Evolutionary conservation across 2,888 invertebrate species (phyloP), one percentile per base, ranked within the genome.

Genomic region (Eilema caniola): DNA sequence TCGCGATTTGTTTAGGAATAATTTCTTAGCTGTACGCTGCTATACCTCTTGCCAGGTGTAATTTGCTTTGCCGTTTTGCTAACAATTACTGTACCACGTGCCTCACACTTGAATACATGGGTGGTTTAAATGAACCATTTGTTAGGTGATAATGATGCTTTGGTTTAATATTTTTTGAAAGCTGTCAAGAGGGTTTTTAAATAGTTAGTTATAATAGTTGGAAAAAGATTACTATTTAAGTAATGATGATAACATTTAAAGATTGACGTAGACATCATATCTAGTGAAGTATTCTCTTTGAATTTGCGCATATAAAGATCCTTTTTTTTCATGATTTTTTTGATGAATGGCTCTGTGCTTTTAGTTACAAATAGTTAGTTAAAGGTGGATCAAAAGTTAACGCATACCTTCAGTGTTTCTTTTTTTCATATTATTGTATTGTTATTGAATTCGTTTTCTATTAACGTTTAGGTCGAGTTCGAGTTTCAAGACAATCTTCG

Each of bases 1-100:
- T 80, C 72, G 83, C 90, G 90, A 93, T 94, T 93, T 93, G 93
- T 93, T 91, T 89, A 90, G 92, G 86, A 91, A 91, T 93, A 91
- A 92, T 92, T 90, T 87, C 88, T 75, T 75, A 82, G 85, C 84
- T 84, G 84, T 85, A 79, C 78, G 76, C 76, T 76, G 84, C 86
- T 85, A 88, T 92, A 90, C 88, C 89, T 91, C 93, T 93, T 90
- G 88, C 86, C 86, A 84, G 90, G 86, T 89, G 89, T 92, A 93
- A 94, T 94, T 94, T 92, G 90, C 90, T 84, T 80, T 81, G 82
- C 81, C 89, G 90, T 91, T 92, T 91, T 89, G 88, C 87, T 78
- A 87, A 91, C 92, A 92, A 93, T 93, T 93, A 93, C 92, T 71
- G 81, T 70, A 80, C 87, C 84, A 84, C 85, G 83, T 64, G 12